Conservation (phyloP, 2,797 vertebrate species). For the Silurus aristotelis region DNA sequence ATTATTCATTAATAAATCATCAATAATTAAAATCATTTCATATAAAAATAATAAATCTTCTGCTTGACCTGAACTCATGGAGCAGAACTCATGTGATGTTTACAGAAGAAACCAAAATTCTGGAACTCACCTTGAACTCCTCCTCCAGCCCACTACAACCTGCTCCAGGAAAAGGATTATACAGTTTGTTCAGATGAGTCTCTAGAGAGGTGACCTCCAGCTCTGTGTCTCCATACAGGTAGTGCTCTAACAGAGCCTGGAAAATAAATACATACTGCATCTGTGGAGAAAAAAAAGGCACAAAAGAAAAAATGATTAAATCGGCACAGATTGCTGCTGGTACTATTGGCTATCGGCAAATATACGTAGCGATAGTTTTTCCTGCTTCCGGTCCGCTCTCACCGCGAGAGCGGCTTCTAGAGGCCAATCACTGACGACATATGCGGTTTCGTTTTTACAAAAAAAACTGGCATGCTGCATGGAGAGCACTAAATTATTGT, state of each 20-base stretch:
- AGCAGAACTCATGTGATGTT: neutral
- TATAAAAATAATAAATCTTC: neutral
- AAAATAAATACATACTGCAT: slow-evolving; percentile 99
- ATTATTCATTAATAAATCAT: too few relatives aligned
- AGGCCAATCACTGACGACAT: too few relatives aligned
- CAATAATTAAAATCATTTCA: too few relatives aligned
- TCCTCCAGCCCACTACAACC: slow-evolving; percentile 93
- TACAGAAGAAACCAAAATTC: neutral
- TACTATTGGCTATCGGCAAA: too few relatives aligned
- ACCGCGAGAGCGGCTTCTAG: too few relatives aligned
- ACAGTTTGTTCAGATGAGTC: slow-evolving; percentile 93
- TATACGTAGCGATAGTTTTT: too few relatives aligned
- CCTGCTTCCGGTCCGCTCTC: too few relatives aligned
- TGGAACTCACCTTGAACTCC: slow-evolving; percentile 85
- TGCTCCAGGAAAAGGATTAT: slow-evolving; percentile 87
- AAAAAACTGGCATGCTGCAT: too few relatives aligned
- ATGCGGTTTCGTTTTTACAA: too few relatives aligned
- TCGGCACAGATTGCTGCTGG: neutral
- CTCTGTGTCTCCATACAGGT: slow-evolving; percentile 96
- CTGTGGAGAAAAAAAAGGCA: slow-evolving; percentile 65
- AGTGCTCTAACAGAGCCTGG: slow-evolving; percentile 96
- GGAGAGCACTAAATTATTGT: too few relatives aligned
- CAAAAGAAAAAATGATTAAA: neutral
- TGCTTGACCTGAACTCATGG: neutral
- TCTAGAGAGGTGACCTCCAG: slow-evolving; percentile 96